These are phyloP conservation scores for Scaptodrosophila latifasciaeformis DNA, from an alignment of 2,888 invertebrate species.

Conservation along the genomic window DNA sequence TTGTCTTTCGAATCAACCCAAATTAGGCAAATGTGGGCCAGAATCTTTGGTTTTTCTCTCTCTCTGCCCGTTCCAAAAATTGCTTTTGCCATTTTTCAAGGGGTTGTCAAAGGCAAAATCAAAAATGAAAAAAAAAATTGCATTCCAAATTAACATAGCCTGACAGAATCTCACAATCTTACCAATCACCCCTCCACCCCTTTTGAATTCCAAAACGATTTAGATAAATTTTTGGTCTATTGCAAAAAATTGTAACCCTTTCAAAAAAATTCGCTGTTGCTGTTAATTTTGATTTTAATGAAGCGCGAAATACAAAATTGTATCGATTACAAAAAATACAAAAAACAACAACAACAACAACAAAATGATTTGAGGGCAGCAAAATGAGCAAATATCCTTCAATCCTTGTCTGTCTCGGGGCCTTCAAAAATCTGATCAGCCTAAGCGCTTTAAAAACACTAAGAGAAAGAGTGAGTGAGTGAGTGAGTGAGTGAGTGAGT, in stretches of 20 bases:
- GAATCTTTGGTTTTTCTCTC: too few relatives aligned
- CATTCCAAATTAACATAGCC: constrained; percentile 68
- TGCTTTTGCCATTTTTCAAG: constrained; percentile 42
- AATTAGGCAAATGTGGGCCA: constrained; percentile 52
- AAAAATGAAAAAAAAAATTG: too few relatives aligned
- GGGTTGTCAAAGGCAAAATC: constrained; percentile 51
- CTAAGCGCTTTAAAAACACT: too few relatives aligned
- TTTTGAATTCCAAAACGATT: constrained; percentile 64
- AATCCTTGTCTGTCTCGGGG: too few relatives aligned
- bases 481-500: too few relatives aligned
- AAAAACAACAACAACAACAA: constrained; percentile 15
- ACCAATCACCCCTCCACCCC: constrained; percentile 23
- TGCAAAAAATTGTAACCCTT: constrained; percentile 32
- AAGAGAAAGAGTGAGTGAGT: too few relatives aligned
- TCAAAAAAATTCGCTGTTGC: constrained; percentile 37
- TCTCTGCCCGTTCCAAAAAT: too few relatives aligned
- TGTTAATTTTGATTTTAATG: constrained; percentile 63
- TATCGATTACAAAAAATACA: constrained; percentile 57
- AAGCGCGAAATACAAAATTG: constrained; percentile 53
- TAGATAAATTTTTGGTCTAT: constrained; percentile 52
- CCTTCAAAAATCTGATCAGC: too few relatives aligned
- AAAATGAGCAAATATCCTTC: too few relatives aligned
- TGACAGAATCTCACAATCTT: constrained; percentile 53
- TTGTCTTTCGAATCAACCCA: constrained; percentile 44
- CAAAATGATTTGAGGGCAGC: too few relatives aligned